phyloP scores from a whole-genome alignment of 2,797 vertebrate species.

The Lindbergichthys nudifrons region DNA sequence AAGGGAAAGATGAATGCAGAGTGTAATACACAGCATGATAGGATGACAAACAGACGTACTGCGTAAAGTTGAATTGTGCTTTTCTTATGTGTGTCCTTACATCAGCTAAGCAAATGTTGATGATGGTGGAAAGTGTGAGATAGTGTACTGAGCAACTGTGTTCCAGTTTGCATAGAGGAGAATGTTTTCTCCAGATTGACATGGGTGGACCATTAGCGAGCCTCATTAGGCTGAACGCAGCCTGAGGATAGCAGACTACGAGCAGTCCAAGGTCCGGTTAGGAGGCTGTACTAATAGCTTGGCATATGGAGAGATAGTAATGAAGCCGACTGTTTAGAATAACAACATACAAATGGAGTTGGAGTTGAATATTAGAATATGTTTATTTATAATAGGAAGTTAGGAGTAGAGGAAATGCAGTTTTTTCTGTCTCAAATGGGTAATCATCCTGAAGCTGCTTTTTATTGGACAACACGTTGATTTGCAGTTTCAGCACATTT shows the following conservation, averaged over 20 bases:
- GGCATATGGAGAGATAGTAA: slow-evolving; percentile 24
- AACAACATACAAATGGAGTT: slow-evolving; percentile 10
- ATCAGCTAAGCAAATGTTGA: slow-evolving; percentile 27
- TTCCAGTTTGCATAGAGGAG: slow-evolving; percentile 47
- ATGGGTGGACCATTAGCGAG: slow-evolving; percentile 68
- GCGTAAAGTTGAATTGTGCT: slow-evolving; percentile 30
- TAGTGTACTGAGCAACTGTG: slow-evolving; percentile 24
- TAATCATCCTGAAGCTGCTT: background rate
- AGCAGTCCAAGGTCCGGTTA: slow-evolving; percentile 62
- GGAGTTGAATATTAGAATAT: background rate
- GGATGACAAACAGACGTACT: slow-evolving; percentile 25
- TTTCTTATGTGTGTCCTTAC: slow-evolving; percentile 28
- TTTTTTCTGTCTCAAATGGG: background rate
- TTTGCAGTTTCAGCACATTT: background rate
- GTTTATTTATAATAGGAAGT: background rate
- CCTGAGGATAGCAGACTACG: slow-evolving; percentile 29
- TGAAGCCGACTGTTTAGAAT: slow-evolving; percentile 30
- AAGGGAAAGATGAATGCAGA: slow-evolving; percentile 2
- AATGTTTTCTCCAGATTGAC: slow-evolving; percentile 44
- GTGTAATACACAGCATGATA: slow-evolving; percentile 11
- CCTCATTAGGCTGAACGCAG: slow-evolving; percentile 70
- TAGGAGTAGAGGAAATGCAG: no score
- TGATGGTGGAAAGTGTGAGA: slow-evolving; percentile 20
- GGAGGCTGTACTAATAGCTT: slow-evolving; percentile 50
- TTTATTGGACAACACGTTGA: background rate